Conservation (phyloP, 2,888 invertebrate genomes). For the Rhabditoides inermis region DNA sequence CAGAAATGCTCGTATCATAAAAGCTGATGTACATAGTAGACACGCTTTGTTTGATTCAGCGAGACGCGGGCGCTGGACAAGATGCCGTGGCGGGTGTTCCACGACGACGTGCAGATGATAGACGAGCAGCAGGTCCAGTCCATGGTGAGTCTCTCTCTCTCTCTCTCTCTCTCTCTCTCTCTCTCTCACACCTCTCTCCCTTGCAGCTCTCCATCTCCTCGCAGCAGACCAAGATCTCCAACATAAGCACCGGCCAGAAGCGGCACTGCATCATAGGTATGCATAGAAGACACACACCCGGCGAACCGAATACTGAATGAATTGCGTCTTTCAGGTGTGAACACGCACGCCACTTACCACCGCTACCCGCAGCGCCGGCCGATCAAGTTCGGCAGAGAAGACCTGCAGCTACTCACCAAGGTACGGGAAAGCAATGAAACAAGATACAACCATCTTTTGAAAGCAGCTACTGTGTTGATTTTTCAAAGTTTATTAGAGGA, state of each 20-base stretch:
- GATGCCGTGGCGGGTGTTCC: constrained; percentile 46
- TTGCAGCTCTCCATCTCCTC: constrained; percentile 41
- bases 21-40: no score
- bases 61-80: constrained; percentile 39
- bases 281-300: no score
- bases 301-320: no score
- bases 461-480: no score
- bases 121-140: constrained; percentile 47
- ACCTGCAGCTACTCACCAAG: constrained; percentile 35
- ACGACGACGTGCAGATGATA: constrained; percentile 44
- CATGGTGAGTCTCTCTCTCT: constrained; percentile 34
- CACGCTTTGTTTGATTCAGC: constrained; percentile 25
- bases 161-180: no score
- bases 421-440: not conserved
- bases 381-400: constrained; percentile 35
- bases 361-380: constrained; percentile 43
- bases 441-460: not conserved
- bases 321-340: no score
- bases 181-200: no score
- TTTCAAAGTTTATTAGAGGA: no score
- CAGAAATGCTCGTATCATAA: not conserved
- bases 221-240: constrained; percentile 41
- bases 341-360: constrained; percentile 48
- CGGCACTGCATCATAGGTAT: constrained; percentile 44
- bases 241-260: constrained; percentile 39